Base-by-base conservation (phyloP, 2,888 invertebrate genomes). In the Loripinus fragilis region DNA sequence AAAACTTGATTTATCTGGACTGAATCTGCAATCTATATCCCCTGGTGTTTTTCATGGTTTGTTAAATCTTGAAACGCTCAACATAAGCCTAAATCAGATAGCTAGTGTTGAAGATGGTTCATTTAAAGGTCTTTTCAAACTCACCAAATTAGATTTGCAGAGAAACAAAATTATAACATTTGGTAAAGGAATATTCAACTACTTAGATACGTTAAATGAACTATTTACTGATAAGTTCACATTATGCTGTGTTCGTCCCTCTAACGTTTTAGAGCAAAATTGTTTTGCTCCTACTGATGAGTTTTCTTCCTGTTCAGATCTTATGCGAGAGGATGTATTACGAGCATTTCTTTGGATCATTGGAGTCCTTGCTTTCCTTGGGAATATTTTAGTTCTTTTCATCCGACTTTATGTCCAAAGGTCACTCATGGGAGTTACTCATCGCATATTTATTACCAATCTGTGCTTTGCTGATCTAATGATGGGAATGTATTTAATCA, bases 221-320 rank as follows among this genome's bases (percentile, higher is more conserved):
- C 41, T 81, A 23, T 60, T 73, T 33, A 71, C 78, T 15, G 78
- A 81, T 67, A 41, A 71, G 5, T 81, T 72, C 50, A 45, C 65
- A 17, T 74, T 78, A 25, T 78, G 79, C 52, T 84, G 78, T 42
- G 30, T 75, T 10, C 74, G 74, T 50, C 81, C 81, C 0, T 2
- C 23, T 8, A 17, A 65, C 3, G 72, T 81, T 1, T 28, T 55
- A 8, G 71, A 64, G 3, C 17, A 70, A n/a, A 72, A 75, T 25
- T 85, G 85, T 38, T 38, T 52, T 38, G 76, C 85, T 5, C 60
- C 80, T 30, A 83, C 80, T 10, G 80, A 85, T 42, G 75, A 70
- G 25, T 81, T 87, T 38, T 86, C 86, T 33, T 85, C 86, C 2
- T 87, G 87, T 75, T 75, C 74, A 20, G 85, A 87, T 42, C 69